phyloP scores from a whole-genome alignment of 2,888 invertebrate genomes.

The Chymomyza caudatula region DNA sequence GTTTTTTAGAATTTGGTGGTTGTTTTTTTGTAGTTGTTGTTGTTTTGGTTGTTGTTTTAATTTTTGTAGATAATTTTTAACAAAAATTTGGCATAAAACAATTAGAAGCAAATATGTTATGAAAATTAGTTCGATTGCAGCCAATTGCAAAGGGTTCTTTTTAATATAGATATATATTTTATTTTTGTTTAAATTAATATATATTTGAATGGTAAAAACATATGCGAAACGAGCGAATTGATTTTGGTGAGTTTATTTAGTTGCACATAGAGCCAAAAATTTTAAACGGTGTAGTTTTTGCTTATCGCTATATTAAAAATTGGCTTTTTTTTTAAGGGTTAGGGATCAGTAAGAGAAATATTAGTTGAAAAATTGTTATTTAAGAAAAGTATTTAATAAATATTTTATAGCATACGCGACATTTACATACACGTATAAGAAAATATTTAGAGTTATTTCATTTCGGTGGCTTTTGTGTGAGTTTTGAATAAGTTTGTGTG shows the following conservation, averaged over 20 bases:
- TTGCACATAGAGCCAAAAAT: conserved; percentile 72
- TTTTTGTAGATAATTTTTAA: conserved; percentile 26
- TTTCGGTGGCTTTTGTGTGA: background rate
- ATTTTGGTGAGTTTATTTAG: conserved; percentile 60
- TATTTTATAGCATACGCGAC: conserved; percentile 39
- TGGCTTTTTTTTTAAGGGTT: conserved; percentile 43
- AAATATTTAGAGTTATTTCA: conserved; percentile 1
- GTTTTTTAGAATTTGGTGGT: conserved; percentile 23
- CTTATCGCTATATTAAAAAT: conserved; percentile 39
- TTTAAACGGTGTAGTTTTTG: conserved; percentile 31
- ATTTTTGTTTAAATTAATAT: conserved; percentile 14
- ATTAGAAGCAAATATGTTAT: conserved; percentile 61
- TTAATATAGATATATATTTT: conserved; percentile 3
- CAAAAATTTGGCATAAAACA: conserved; percentile 64
- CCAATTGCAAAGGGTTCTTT: conserved; percentile 45
- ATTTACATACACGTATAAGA: conserved; percentile 17
- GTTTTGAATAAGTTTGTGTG: conserved; percentile 2
- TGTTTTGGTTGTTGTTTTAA: conserved; percentile 23
- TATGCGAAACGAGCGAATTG: conserved; percentile 47
- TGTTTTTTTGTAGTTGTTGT: conserved; percentile 20
- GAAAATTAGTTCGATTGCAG: conserved; percentile 58
- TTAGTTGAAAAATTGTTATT: conserved; percentile 34
- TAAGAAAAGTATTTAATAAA: conserved; percentile 15
- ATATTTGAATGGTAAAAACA: conserved; percentile 53
- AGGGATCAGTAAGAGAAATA: conserved; percentile 34